Base-by-base conservation (phyloP, 2,888 invertebrate genomes). In the Agrochola macilenta region DNA sequence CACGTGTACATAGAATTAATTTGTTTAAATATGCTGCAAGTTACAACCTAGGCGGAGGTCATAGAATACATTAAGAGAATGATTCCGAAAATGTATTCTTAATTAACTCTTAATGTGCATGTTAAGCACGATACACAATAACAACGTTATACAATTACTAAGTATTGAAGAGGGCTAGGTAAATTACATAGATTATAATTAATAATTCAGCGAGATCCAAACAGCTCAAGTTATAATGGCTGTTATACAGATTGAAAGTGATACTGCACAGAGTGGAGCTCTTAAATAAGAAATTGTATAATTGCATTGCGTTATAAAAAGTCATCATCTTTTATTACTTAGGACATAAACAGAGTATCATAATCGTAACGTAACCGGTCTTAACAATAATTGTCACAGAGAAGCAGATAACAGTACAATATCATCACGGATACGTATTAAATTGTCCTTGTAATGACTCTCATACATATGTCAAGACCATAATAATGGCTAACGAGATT, bases 351-450 rank as follows among this genome's bases (percentile, higher is more conserved):
- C 61, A 64, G 69, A 76, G 69, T 35, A 78, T 66, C 49, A 74
- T 77, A 70, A 78, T 78, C 64, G 26, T 83, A 78, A 84, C 52
- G 30, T 39, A 30, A 79, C 74, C n/a, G 20, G 81, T 77, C 70
- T 88, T 73, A 78, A 75, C 69, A 69, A 80, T 87, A 82, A 81
- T 74, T 86, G 80, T 88, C 83, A 83, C 76, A 58, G 65, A 69
- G 46, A 57, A 54, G 49, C n/a, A 79, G 69, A 75, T 87, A 78
- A 68, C 79, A 68, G 68, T 74, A 75, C 73, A 75, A 77, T 85
- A 87, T 87, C 69, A 75, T 83, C 68, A 79, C 82, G 78, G 78
- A 87, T 79, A 71, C 11, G 63, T 76, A 63, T 79, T 85, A 84
- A 78, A 85, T 79, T 75, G 71, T 79, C 66, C 69, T 85, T 82